These are phyloP conservation scores for Poeciliopsis turrubarensis DNA, from an alignment of 2,113 vertebrate species.

Conservation along the genomic window DNA sequence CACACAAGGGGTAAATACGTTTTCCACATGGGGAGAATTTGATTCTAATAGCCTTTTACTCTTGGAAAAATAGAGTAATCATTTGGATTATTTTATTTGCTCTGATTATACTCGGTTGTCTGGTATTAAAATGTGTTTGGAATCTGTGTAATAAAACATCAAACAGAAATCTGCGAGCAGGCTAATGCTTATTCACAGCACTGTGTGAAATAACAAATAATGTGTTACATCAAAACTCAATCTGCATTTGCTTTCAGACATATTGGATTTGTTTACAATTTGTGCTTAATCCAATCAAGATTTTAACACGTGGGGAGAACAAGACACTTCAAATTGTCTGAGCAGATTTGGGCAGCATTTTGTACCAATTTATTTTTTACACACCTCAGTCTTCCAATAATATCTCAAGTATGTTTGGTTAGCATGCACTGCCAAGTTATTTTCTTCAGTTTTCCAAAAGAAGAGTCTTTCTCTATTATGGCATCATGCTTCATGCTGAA, in stretches of 20 bases:
- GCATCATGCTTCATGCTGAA: no score
- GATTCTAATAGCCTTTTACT: background rate
- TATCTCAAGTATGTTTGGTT: background rate
- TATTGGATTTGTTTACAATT: no score
- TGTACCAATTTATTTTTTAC: background rate
- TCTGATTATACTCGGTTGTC: background rate
- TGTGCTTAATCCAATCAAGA: no score
- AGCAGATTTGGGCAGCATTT: no score
- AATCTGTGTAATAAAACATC: background rate
- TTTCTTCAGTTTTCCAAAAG: constrained; percentile 11
- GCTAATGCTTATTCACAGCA: background rate
- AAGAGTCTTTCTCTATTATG: constrained; percentile 13
- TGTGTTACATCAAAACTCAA: no score
- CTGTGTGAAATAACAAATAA: background rate
- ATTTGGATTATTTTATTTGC: background rate
- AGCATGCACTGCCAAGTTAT: background rate
- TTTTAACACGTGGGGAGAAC: no score
- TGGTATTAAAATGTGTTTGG: background rate
- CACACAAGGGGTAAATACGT: background rate
- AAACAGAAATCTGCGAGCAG: background rate
- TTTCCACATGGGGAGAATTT: background rate
- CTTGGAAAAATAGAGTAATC: no score
- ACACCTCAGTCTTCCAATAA: background rate
- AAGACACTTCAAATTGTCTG: no score
- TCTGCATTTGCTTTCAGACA: no score